phyloP scores from a whole-genome alignment of 2,888 invertebrate species.

The Scaptodrosophila latifasciaeformis region DNA sequence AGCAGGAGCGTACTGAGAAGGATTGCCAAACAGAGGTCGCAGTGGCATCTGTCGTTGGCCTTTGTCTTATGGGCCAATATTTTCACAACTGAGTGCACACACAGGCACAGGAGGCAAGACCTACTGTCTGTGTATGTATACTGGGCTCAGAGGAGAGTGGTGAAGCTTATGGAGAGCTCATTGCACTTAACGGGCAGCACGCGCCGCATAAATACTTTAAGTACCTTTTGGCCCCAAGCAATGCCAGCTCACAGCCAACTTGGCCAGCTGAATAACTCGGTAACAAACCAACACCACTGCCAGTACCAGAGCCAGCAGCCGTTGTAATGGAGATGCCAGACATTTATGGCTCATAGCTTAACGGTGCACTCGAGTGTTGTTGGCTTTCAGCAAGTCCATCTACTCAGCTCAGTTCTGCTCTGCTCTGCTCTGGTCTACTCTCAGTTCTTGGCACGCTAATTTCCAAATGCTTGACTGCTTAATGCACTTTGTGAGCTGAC shows the following conservation, averaged over 20 bases:
- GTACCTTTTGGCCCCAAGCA: slow-evolving; percentile 39
- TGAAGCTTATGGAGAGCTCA: slow-evolving; percentile 1
- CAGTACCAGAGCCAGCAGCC: slow-evolving; percentile 4
- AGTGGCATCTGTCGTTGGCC: not conserved
- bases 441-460: slow-evolving; percentile 59
- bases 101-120: slow-evolving; percentile 12
- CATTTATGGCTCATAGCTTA: slow-evolving; percentile 41
- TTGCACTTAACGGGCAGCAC: slow-evolving; percentile 55
- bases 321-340: slow-evolving; percentile 14
- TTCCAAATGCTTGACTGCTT: slow-evolving; percentile 40
- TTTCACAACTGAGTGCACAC: not conserved
- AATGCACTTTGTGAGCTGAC: slow-evolving; percentile 28
- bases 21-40: slow-evolving; percentile 13
- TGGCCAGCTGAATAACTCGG: too few relatives aligned
- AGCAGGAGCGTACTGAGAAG: not conserved
- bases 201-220: slow-evolving; percentile 48
- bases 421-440: too few relatives aligned
- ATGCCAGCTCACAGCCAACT: slow-evolving; percentile 16
- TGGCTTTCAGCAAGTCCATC: too few relatives aligned
- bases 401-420: too few relatives aligned
- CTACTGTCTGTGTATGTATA: too few relatives aligned
- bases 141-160: too few relatives aligned
- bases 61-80: not conserved
- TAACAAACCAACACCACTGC: too few relatives aligned
- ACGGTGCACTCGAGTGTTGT: slow-evolving; percentile 43